Base-by-base conservation (phyloP, 2,113 vertebrate genomes). In the Oreochromis aureus region DNA sequence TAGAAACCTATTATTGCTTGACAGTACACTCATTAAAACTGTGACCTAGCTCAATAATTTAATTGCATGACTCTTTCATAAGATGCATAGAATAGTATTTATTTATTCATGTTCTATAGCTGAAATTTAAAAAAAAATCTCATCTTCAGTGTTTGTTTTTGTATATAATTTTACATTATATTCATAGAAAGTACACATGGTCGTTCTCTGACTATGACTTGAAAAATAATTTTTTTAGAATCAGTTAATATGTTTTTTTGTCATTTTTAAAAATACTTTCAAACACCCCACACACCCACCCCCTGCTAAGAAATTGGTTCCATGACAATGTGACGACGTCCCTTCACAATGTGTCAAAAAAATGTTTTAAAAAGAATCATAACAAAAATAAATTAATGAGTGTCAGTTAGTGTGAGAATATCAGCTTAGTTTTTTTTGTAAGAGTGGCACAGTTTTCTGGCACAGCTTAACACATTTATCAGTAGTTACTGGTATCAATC, bases 11-110 rank as follows among this genome's bases (percentile, higher is more conserved):
- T 90, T 89, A 91, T 87, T 86, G 54, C 87, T 90, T 90, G 90
- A 92, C 84, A 89, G 61, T 84, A 12, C 41, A 51, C 81, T 83
- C 83, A 86, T 91, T 91, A 89, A 89, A 93, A 81, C 51, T 46
- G 81, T 56, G 85, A 89, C 84, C 83, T 73, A 54, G 9, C 27
- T 82, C 59, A 39, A 39, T 82, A 84, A 90, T 89, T 84, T 82
- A 89, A 88, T 73, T 76, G 36, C 54, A 59, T 22, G 80, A 32
- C 24, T 46, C 13, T 41, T 51, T 55, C 32, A 83, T 54, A 18
- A 24, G 58, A 80, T 82, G 44, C 39, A 81, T 81, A 19, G 4
- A 63, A 81, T 59, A 36, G 4, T 36, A 53, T 88, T 82, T 83
- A 41, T 85, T 73, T 80, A 27, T 66, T 79, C 39, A n/a, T 19